These are phyloP conservation scores for Lacanobia oleracea DNA, from an alignment of 2,888 invertebrate genomes.

Conservation along the genomic window DNA sequence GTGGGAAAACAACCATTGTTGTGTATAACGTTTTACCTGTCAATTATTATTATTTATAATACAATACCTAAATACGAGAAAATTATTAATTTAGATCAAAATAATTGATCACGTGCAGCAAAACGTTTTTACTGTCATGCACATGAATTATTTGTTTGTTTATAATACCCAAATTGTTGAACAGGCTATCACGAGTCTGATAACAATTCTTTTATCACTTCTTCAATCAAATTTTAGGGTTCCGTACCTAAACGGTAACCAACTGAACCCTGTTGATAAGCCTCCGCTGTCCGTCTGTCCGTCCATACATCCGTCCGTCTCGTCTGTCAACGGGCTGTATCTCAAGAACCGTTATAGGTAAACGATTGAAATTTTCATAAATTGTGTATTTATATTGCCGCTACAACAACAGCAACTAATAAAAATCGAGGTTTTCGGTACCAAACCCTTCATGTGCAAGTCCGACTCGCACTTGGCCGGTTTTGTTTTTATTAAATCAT, in stretches of 20 bases:
- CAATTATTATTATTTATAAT: conserved; percentile 9
- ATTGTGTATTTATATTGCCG: no score
- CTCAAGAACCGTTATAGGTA: no score
- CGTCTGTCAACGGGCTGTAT: no score
- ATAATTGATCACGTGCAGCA: not conserved
- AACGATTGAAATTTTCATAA: no score
- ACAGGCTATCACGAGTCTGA: conserved; percentile 34
- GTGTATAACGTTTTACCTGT: conserved; percentile 11
- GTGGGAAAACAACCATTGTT: not conserved
- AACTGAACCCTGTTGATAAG: no score
- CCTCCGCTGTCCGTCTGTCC: no score
- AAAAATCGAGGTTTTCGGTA: no score
- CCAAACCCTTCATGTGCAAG: no score
- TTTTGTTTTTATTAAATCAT: conserved; percentile 5
- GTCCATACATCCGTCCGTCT: no score
- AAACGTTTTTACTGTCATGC: not conserved
- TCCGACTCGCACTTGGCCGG: no score
- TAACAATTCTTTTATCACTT: conserved; percentile 36
- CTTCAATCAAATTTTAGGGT: conserved; percentile 17
- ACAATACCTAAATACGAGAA: not conserved
- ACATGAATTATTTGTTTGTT: conserved; percentile 3
- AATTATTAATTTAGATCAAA: not conserved
- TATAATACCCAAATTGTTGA: not conserved
- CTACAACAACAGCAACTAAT: no score
- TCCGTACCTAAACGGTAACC: no score